Base-by-base conservation (phyloP, 2,888 invertebrate species). In the Chrysodeixis includens region DNA sequence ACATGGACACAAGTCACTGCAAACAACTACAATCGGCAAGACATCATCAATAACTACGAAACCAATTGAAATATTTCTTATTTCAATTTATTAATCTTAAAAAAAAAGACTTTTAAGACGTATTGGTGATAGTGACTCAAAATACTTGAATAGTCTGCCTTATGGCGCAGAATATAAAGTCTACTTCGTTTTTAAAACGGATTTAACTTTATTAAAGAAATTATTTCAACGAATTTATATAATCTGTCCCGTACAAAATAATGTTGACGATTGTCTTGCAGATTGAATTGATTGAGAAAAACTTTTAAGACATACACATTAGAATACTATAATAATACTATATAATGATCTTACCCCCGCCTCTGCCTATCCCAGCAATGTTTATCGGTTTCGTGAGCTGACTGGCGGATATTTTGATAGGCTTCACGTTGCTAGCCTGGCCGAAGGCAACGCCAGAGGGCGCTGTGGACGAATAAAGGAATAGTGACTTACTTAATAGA, bases 391-490 rank as follows among this genome's bases (percentile, higher is more conserved):
- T 94, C n/a, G 85, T 83, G 26, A 95, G 87, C 0, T 92, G 85
- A 63, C 90, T 92, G 52, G 94, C 94, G 0, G 90, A 87, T 71
- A 95, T 94, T 81, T 92, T 93, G 79, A 95, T 94, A 0, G 94
- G 94, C 65, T 94, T 94, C 60, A 92, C 76, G 66, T 92, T 92
- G 30, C 91, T 82, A 4, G 90, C 86, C 68, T 93, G 95, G 0
- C 94, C 94, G 65, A 94, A 95, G 0, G 94, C 93, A n/a, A 86
- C 66, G 7, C 95, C 94, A 0, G 93, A 93, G 0, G 94, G 79
- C 1, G 93, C 94, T 94, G 87, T 5, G 35, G 16, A 62, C 1
- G 56, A 10, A 56, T 0, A 54, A 54, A 55, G n/a, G 12, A 22
- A 10, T 56, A 35, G 52, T 35, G 30, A 40, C 4, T 12, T 32